Conservation (phyloP, 2,888 invertebrate genomes). For the Drosophila seclusa region DNA sequence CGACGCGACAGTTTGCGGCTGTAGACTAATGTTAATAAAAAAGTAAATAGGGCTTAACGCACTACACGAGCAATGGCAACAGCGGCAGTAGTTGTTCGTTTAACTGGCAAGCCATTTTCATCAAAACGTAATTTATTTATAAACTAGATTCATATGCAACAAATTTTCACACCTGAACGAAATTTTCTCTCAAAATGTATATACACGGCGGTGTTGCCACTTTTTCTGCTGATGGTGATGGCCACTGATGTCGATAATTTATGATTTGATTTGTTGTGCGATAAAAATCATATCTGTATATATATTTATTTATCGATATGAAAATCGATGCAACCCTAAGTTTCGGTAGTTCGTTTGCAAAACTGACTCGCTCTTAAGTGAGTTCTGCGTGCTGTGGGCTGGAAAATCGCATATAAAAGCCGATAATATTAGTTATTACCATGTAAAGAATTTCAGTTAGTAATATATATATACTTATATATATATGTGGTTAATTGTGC, state of each 20-base stretch:
- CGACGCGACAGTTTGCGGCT: slow-evolving; percentile 70
- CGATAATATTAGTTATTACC: slow-evolving; percentile 65
- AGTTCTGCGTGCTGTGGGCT: slow-evolving; percentile 61
- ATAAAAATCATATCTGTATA: slow-evolving; percentile 10
- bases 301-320: slow-evolving; percentile 33
- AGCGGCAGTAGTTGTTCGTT: background rate
- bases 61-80: slow-evolving; percentile 1
- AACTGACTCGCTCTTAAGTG: slow-evolving; percentile 50
- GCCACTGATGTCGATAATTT: slow-evolving; percentile 26
- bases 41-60: slow-evolving; percentile 33
- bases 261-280: slow-evolving; percentile 6
- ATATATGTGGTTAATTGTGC: slow-evolving; percentile 22
- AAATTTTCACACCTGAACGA: slow-evolving; percentile 64
- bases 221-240: slow-evolving; percentile 39
- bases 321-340: slow-evolving; percentile 18
- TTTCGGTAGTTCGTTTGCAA: slow-evolving; percentile 43
- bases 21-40: slow-evolving; percentile 36
- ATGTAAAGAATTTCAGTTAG: slow-evolving; percentile 54
- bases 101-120: slow-evolving; percentile 4
- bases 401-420: slow-evolving; percentile 61
- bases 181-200: slow-evolving; percentile 75
- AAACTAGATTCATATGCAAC: slow-evolving; percentile 20
- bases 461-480: slow-evolving; percentile 24
- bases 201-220: slow-evolving; percentile 62
- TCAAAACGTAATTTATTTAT: slow-evolving; percentile 24